These are phyloP conservation scores for Drosophila lacteicornis DNA, from an alignment of 1,140 invertebrate species.

Conservation along the genomic window DNA sequence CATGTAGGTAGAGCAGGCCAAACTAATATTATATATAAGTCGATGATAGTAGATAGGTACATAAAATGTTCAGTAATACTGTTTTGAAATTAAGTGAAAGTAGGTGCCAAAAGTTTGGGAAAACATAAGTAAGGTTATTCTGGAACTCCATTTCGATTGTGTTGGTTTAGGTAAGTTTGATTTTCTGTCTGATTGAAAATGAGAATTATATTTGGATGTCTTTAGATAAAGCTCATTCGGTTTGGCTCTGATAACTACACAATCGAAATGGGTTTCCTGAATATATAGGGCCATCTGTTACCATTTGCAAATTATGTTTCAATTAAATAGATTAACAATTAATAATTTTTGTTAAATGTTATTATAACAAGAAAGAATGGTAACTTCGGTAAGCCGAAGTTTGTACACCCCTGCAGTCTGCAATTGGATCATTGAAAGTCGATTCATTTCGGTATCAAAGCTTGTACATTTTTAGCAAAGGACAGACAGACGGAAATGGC, in stretches of 20 bases:
- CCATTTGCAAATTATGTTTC: background rate
- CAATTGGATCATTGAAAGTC: no score
- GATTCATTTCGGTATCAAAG: no score
- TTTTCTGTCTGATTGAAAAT: conserved; percentile 1
- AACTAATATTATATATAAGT: conserved; percentile 16
- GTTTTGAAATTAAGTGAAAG: conserved; percentile 44
- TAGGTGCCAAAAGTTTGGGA: conserved; percentile 16
- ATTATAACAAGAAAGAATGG: no score
- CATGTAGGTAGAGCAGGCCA: conserved; percentile 39
- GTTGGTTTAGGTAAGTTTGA: background rate
- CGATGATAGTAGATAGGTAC: conserved; percentile 31
- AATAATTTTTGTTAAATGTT: background rate
- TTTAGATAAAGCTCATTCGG: conserved; percentile 23
- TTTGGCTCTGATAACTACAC: background rate
- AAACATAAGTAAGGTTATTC: conserved; percentile 11
- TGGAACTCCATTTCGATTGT: conserved; percentile 8
- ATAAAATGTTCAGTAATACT: conserved; percentile 58
- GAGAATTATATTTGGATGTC: background rate
- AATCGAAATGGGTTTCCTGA: conserved; percentile 3
- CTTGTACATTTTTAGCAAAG: no score
- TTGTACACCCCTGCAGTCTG: no score
- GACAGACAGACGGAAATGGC: no score
- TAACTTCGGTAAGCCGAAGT: no score
- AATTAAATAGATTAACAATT: background rate
- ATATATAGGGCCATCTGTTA: background rate